Evolutionary conservation across 30 jellyfish, hydroid and myxozoan species (phyloP).

Genomic region (Chrysaora quinquecirrha): DNA sequence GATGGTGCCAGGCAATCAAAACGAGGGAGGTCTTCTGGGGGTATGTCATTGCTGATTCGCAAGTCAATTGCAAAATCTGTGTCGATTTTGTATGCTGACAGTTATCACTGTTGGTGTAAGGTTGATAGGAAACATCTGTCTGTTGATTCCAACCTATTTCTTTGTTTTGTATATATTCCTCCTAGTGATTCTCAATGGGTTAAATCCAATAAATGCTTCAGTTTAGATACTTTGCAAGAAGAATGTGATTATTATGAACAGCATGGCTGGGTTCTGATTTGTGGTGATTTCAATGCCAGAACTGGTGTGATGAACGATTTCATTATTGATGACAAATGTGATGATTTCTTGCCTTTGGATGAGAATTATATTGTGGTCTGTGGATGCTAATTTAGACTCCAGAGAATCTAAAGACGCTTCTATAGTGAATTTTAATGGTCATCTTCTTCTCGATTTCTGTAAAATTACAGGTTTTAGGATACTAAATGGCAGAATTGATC

Average conservation of each 20-base stretch:
- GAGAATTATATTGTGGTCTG: constrained; percentile 25
- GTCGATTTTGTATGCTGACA: not conserved
- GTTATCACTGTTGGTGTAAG: constrained; percentile 26
- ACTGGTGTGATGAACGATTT: constrained; percentile 30
- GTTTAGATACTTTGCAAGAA: constrained; percentile 29
- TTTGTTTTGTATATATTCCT: constrained; percentile 52
- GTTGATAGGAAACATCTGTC: not conserved
- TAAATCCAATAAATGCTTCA: constrained; percentile 21
- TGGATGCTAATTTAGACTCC: not conserved
- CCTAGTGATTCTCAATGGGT: constrained; percentile 17
- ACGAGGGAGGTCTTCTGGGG: constrained; percentile 47
- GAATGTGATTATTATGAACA: constrained; percentile 43
- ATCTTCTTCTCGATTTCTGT: not conserved
- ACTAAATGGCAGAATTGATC: not conserved
- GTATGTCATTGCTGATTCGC: constrained; percentile 19
- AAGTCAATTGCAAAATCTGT: constrained; percentile 2
- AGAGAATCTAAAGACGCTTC: not conserved
- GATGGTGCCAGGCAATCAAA: constrained; percentile 1
- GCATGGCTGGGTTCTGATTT: constrained; percentile 31
- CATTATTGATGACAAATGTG: constrained; percentile 28
- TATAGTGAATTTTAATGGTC: not conserved
- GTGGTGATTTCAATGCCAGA: too few relatives aligned
- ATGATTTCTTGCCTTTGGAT: constrained; percentile 44
- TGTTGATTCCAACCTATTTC: constrained; percentile 5
- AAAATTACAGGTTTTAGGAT: not conserved